These are phyloP conservation scores for Geranospiza caerulescens DNA, from an alignment of 2,797 vertebrate genomes.

Conservation along the genomic window DNA sequence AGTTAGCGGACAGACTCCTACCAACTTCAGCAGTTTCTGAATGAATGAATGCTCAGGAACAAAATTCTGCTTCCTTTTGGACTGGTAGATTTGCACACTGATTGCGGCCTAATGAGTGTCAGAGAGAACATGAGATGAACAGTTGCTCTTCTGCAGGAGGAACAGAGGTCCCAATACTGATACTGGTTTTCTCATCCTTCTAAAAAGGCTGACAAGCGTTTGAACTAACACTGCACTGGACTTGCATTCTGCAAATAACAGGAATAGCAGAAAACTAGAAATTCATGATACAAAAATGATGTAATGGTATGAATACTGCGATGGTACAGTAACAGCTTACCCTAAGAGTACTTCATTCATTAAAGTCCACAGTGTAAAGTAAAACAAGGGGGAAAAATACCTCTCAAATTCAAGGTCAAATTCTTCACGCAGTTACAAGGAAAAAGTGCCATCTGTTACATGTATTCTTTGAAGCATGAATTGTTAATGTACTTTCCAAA, in stretches of 20 bases:
- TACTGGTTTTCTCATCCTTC: not conserved
- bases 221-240: not conserved
- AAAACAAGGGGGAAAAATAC: not conserved
- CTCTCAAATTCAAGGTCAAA: not conserved
- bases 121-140: not conserved
- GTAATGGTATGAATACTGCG: fast-evolving
- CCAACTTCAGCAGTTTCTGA: not conserved
- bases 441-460: not conserved
- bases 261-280: not conserved
- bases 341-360: not conserved
- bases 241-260: not conserved
- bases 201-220: not conserved
- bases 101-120: not conserved
- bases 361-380: not conserved
- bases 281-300: not conserved
- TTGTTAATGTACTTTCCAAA: not conserved
- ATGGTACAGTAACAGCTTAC: not conserved
- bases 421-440: not conserved
- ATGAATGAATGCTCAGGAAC: not conserved
- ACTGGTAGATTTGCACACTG: not conserved
- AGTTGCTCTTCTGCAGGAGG: not conserved
- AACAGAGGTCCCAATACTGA: not conserved
- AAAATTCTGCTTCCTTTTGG: not conserved
- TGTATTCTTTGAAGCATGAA: not conserved
- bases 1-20: not conserved